Evolutionary conservation across 2,113 vertebrate species (phyloP), one percentile per base, ranked within the genome.

Genomic region (Nestor notabilis): DNA sequence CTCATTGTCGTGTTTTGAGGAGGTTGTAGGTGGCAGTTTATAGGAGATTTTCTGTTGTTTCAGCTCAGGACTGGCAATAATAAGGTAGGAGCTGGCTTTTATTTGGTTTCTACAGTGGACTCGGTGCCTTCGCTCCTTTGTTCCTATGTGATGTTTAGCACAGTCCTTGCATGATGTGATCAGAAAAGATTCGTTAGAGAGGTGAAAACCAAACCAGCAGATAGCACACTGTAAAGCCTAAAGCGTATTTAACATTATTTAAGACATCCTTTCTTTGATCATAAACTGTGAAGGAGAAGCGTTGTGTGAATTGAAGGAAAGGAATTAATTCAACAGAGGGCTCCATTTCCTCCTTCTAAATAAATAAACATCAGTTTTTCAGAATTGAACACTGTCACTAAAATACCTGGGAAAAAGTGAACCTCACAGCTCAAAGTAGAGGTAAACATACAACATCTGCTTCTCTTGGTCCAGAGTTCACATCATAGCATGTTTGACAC

Each of bases 271-370:
- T 58, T 92, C 83, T 96, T 94, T 93, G 75, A 74, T 94, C 85
- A 78, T 50, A 90, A 50, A 37, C 76, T 77, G 55, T 77, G 83
- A 83, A 75, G 66, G 7, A 58, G 52, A 66, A 86, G 50, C n/a
- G 10, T 76, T 72, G 49, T 61, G 14, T 70, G 58, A 88, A 77
- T 74, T 76, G 79, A 90, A 90, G 47, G 71, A 90, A 91, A 94
- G 80, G 53, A 91, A 93, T 96, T 89, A 92, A 93, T 94, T 90
- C 82, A 80, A 39, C 58, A 55, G 50, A 74, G 72, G 71, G 46
- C 75, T 94, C 44, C 19, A 52, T 80, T 93, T 90, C 58, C 41
- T 87, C 37, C 49, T 93, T 83, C 4, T 2, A 83, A 90, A 87
- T 76, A 41, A 84, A 70, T 78, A 50, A 91, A 52, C 50, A 77